A percentile compares a stretch with the other conserved stretches of the same genome.
phyloP scores from a whole-genome alignment of 2,797 vertebrate genomes.

The Acanthis flammea region DNA sequence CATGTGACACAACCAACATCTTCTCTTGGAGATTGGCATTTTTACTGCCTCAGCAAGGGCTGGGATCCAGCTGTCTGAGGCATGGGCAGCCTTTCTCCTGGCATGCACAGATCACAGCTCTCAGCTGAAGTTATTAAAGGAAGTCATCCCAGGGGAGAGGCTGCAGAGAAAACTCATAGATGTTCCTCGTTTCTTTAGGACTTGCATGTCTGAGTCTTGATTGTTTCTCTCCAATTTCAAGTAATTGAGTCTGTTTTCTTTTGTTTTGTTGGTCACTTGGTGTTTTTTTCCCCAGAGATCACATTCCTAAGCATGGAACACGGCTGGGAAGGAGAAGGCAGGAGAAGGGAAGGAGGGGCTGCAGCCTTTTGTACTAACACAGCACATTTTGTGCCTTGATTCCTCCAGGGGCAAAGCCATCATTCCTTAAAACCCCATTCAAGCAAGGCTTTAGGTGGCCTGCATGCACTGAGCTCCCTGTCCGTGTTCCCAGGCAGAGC shows the following conservation, averaged over 20 bases:
- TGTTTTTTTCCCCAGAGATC: rapidly evolving
- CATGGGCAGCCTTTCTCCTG: background rate
- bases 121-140: background rate
- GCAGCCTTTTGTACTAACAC: background rate
- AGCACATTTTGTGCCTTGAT: background rate
- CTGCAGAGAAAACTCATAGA: background rate
- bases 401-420: background rate
- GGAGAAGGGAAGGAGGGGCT: background rate
- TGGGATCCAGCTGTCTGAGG: background rate
- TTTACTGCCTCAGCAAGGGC: background rate
- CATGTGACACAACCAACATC: background rate
- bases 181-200: background rate
- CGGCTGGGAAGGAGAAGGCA: background rate
- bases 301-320: background rate
- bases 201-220: background rate
- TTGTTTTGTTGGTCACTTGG: background rate
- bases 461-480: background rate
- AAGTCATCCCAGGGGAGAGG: background rate
- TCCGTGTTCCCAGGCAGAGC: background rate
- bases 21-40: background rate
- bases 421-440: background rate
- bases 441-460: background rate
- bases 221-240: background rate
- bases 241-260: background rate
- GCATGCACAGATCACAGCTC: background rate